phyloP scores from a whole-genome alignment of 2,888 invertebrate genomes.

The Rhamphomyia laevipes region DNA sequence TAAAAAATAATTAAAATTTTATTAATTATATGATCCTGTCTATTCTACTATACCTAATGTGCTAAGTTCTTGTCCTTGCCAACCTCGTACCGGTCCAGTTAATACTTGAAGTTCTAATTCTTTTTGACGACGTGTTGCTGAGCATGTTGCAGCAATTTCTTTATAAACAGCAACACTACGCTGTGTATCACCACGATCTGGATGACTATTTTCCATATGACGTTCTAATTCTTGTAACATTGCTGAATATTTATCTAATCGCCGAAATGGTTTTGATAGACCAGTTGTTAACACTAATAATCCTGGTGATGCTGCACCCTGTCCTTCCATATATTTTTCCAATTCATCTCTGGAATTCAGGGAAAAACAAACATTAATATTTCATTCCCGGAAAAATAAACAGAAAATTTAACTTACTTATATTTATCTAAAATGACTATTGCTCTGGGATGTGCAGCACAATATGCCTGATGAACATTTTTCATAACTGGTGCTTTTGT shows the following conservation, averaged over 20 bases:
- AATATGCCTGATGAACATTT: slow-evolving; percentile 76
- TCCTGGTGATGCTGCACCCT: slow-evolving; percentile 75
- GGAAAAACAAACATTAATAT: neutral
- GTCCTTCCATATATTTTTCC: slow-evolving; percentile 76
- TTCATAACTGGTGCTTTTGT: slow-evolving; percentile 73
- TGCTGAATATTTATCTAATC: slow-evolving; percentile 88
- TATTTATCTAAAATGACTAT: slow-evolving; percentile 87
- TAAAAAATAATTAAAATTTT: slow-evolving; percentile 13
- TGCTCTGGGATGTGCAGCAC: slow-evolving; percentile 87
- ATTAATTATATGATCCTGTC: neutral
- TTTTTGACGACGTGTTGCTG: slow-evolving; percentile 79
- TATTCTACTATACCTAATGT: slow-evolving; percentile 22
- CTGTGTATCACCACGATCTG: slow-evolving; percentile 94
- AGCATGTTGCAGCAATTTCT: slow-evolving; percentile 82
- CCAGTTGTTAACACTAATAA: slow-evolving; percentile 83
- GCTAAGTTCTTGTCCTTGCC: slow-evolving; percentile 75
- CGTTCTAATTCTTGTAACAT: slow-evolving; percentile 91
- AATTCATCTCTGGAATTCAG: slow-evolving; percentile 55
- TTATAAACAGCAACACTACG: slow-evolving; percentile 89
- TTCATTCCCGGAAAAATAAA: neutral
- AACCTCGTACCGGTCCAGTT: slow-evolving; percentile 85
- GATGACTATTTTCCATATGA: slow-evolving; percentile 89
- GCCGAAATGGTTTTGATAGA: slow-evolving; percentile 87
- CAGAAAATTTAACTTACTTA: slow-evolving; percentile 51
- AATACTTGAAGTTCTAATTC: slow-evolving; percentile 93